Evolutionary conservation across 64 coral and sea anemone species (phyloP).

Genomic region (Cladopsammia gracilis): DNA sequence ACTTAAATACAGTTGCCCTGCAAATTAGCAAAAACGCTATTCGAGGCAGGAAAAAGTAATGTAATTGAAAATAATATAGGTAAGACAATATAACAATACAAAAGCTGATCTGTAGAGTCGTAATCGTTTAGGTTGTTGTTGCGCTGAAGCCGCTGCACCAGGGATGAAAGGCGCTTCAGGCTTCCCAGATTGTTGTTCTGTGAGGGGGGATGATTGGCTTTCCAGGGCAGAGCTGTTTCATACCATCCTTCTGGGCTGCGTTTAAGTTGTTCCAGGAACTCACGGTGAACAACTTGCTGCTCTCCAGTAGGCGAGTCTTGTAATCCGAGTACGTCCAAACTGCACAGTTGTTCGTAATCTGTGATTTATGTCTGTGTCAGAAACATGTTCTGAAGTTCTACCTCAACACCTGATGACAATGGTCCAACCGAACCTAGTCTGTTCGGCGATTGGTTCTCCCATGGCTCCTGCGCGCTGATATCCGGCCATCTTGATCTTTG

Average conservation of each 20-base stretch:
- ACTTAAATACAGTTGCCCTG: too few species aligned
- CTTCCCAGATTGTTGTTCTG: constrained; percentile 29
- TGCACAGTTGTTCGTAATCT: constrained; percentile 40
- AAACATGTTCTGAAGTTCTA: constrained; percentile 22
- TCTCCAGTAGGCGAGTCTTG: constrained; percentile 21
- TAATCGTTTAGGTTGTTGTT: neutral
- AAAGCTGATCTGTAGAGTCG: neutral
- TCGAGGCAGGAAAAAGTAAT: too few species aligned
- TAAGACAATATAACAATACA: too few species aligned
- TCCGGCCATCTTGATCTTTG: too few species aligned
- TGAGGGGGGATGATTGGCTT: constrained; percentile 15
- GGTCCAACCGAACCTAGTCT: neutral
- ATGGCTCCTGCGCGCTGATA: constrained; percentile 34
- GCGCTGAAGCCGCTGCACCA: neutral
- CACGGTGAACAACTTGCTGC: constrained; percentile 1
- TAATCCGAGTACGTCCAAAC: constrained; percentile 39
- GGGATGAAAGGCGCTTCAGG: neutral
- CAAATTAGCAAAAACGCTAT: too few species aligned
- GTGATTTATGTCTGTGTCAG: constrained; percentile 3
- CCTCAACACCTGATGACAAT: constrained; percentile 13
- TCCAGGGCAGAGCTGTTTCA: too few species aligned
- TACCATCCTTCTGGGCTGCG: constrained; percentile 51
- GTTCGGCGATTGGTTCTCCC: constrained; percentile 28
- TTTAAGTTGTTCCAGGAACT: constrained; percentile 21
- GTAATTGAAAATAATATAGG: too few species aligned